These are phyloP conservation scores for Glaucopsyche alexis DNA, from an alignment of 2,888 invertebrate genomes.

Conservation along the genomic window DNA sequence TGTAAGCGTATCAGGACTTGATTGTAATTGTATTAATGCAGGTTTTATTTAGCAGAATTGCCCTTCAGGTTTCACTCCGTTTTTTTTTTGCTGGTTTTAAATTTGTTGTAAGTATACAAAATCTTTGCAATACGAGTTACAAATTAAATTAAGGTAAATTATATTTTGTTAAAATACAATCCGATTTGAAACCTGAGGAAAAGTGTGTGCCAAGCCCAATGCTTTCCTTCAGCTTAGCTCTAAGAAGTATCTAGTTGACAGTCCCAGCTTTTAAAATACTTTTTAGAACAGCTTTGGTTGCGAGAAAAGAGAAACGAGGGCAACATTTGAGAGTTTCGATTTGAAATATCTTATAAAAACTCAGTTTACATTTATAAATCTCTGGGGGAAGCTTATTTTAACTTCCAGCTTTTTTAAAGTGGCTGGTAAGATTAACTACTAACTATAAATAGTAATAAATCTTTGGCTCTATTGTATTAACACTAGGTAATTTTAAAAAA, in stretches of 20 bases:
- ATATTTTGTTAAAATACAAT: neutral
- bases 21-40: no score
- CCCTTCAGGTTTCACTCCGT: no score
- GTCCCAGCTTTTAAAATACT: constrained; percentile 38
- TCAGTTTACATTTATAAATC: neutral
- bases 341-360: constrained; percentile 32
- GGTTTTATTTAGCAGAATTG: no score
- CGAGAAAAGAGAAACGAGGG: constrained; percentile 34
- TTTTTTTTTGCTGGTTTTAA: no score
- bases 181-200: neutral
- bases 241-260: constrained; percentile 37
- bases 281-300: constrained; percentile 35
- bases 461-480: no score
- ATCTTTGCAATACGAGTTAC: no score
- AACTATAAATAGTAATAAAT: no score
- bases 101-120: no score
- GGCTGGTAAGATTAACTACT: no score
- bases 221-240: constrained; percentile 34
- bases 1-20: no score
- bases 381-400: neutral
- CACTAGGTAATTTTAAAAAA: no score
- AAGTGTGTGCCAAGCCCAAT: constrained; percentile 5
- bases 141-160: neutral
- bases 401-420: neutral
- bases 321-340: constrained; percentile 34